These are phyloP conservation scores for Neuroterus valhalla DNA, from an alignment of 1,140 invertebrate species.

Conservation along the genomic window DNA sequence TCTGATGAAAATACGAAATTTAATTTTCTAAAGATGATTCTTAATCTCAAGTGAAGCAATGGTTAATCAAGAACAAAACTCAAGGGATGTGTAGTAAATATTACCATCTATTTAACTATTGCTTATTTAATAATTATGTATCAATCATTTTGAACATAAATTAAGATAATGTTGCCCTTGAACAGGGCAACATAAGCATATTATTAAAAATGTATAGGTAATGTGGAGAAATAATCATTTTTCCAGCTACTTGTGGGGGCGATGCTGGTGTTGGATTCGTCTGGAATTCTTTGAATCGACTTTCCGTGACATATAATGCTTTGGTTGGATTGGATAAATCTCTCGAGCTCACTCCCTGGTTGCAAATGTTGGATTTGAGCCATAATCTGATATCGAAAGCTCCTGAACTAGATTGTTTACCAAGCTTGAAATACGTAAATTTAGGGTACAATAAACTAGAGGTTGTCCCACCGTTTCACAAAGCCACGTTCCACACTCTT, in stretches of 20 bases:
- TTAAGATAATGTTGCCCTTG: too few species aligned
- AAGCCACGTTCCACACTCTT: constrained; percentile 71
- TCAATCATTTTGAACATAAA: too few species aligned
- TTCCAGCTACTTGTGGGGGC: constrained; percentile 75
- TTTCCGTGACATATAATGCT: constrained; percentile 78
- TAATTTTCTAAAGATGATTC: too few species aligned
- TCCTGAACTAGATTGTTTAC: constrained; percentile 74
- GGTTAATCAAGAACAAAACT: too few species aligned
- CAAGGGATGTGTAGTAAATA: too few species aligned
- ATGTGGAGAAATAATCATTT: constrained; percentile 16
- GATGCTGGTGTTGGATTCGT: constrained; percentile 77
- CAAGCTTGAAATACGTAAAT: constrained; percentile 79
- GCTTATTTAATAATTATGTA: too few species aligned
- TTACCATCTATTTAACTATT: too few species aligned
- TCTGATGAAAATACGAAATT: too few species aligned
- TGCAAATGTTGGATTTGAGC: constrained; percentile 79
- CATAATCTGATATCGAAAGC: constrained; percentile 75
- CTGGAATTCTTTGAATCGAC: constrained; percentile 78
- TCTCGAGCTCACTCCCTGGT: constrained; percentile 77
- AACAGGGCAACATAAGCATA: too few species aligned
- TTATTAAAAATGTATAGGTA: too few species aligned
- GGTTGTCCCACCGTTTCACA: constrained; percentile 75
- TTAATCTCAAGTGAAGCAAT: too few species aligned
- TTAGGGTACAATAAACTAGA: constrained; percentile 80
- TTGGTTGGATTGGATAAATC: constrained; percentile 76